Base-by-base conservation (phyloP, 2,888 invertebrate species). In the Neuroscelio doddi region DNA sequence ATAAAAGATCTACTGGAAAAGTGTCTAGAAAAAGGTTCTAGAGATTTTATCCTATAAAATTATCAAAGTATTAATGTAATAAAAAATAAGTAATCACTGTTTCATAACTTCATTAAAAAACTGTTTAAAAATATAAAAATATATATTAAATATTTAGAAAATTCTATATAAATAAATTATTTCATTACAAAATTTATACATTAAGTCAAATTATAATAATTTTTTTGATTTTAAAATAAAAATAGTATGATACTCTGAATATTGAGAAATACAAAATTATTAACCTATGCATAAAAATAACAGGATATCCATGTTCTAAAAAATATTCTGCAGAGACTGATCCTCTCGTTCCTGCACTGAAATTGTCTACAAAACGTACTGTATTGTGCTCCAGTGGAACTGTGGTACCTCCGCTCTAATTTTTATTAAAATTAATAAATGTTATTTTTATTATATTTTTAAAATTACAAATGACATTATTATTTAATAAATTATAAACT, bases 351-450 rank as follows among this genome's bases (percentile, higher is more conserved):
- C 99, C 99, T 12, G 96, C 95, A 84, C 98, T 98, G 86, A 99
- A 99, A 87, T 99, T 99, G 85, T 99, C 99, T 52, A 99, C 96
- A 85, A 95, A 99, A 46, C 99, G 90, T 0, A 99, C 99, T 0
- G 98, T 97, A 82, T 97, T 95, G 83, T 96, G 95, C 82, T 99
- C 99, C 53, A 99, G 85, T 0, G 98, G 98, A 3, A 98, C 95
- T 29, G 95, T 96, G 2, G 98, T 99, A 51, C 98, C 98, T 30
- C 98, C 98, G 62, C 97, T 97, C 93, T 93, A 51, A 38, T 49
- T 29, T 46, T 30, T n/a, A 24, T 16, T 3, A 12, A 38, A 45
- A 12, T 1, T 36, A 32, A 12, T 9, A 9, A 57, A 32, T 4
- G 16, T 45, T 34, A n/a, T n/a, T n/a, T n/a, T n/a, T n/a, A n/a